A percentile compares a stretch with the other conserved stretches of the same genome.
These are phyloP conservation scores for Oxyteleia sp. DNA, from an alignment of 2,888 invertebrate species.

Conservation along the genomic window DNA sequence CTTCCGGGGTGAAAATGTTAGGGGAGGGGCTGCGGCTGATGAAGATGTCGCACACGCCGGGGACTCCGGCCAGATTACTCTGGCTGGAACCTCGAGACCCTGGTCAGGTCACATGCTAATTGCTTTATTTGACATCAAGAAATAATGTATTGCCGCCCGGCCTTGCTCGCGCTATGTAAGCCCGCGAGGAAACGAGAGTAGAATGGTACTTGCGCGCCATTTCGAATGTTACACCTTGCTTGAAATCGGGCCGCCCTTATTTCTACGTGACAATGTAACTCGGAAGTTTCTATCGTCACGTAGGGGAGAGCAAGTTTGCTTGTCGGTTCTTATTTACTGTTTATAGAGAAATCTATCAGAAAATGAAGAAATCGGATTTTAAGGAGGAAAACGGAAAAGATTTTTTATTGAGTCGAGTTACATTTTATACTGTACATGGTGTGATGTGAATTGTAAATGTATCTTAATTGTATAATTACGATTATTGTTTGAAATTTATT, in stretches of 20 bases:
- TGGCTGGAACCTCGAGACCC: slow-evolving; percentile 82
- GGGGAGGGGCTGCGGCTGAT: slow-evolving; percentile 82
- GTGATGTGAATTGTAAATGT: too few relatives aligned
- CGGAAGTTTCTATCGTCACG: slow-evolving; percentile 60
- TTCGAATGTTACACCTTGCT: slow-evolving; percentile 67
- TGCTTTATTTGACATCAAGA: slow-evolving; percentile 88
- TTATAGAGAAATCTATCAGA: slow-evolving; percentile 27
- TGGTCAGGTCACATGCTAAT: slow-evolving; percentile 87
- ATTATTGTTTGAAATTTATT: too few relatives aligned
- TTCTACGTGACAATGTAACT: slow-evolving; percentile 63
- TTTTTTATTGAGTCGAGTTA: too few relatives aligned
- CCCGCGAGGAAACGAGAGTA: slow-evolving; percentile 78
- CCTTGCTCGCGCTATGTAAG: slow-evolving; percentile 71
- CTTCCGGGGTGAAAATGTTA: slow-evolving; percentile 44
- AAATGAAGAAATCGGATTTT: slow-evolving; percentile 13
- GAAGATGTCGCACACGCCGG: slow-evolving; percentile 88
- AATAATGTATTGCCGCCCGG: slow-evolving; percentile 84
- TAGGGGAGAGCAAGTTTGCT: slow-evolving; percentile 8
- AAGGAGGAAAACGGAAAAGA: background rate
- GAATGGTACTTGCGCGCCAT: slow-evolving; percentile 68
- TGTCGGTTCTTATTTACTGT: slow-evolving; percentile 58
- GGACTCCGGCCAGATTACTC: slow-evolving; percentile 86
- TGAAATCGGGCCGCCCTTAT: slow-evolving; percentile 49
- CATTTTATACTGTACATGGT: too few relatives aligned
- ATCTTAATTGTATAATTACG: too few relatives aligned